phyloP scores from a whole-genome alignment of 2,888 invertebrate species.

The Oscheius sp. region DNA sequence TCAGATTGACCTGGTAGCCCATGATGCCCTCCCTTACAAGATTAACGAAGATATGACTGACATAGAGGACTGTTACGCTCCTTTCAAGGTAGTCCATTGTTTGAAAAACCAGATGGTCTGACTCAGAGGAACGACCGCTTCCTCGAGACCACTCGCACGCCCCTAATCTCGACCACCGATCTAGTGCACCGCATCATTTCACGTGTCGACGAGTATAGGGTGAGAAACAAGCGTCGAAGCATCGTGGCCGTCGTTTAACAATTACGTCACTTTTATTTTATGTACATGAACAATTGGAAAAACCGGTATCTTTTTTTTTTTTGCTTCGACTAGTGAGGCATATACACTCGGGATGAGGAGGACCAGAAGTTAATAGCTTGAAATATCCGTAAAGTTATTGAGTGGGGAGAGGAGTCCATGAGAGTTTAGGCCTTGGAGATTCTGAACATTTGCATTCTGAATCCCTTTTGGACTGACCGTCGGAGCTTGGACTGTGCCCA shows the following conservation, averaged over 20 bases:
- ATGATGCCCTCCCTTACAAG: conserved; percentile 49
- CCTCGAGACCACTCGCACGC: conserved; percentile 46
- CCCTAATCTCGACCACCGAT: conserved; percentile 51
- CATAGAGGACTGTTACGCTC: conserved; percentile 47
- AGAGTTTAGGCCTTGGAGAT: too few relatives aligned
- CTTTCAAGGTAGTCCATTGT: conserved; percentile 41
- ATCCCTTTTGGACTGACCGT: not conserved
- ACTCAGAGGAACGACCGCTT: conserved; percentile 46
- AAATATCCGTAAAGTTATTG: not conserved
- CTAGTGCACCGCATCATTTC: conserved; percentile 47
- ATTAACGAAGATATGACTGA: conserved; percentile 28
- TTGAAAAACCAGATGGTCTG: not conserved
- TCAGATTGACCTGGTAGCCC: conserved; percentile 46
- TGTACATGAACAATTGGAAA: not conserved
- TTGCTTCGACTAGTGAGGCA: too few relatives aligned
- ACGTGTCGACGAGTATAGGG: conserved; percentile 33
- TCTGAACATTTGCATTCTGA: too few relatives aligned
- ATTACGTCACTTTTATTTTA: not conserved
- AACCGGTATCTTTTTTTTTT: too few relatives aligned
- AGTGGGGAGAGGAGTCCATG: not conserved
- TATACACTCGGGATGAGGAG: not conserved
- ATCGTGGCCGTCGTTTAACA: conserved; percentile 10
- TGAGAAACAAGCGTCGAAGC: conserved; percentile 31
- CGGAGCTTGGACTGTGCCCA: conserved; percentile 24
- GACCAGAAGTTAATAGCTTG: not conserved